Evolutionary conservation across 2,888 invertebrate species (phyloP), one percentile per base, ranked within the genome.

Genomic region (Nomada fabriciana): DNA sequence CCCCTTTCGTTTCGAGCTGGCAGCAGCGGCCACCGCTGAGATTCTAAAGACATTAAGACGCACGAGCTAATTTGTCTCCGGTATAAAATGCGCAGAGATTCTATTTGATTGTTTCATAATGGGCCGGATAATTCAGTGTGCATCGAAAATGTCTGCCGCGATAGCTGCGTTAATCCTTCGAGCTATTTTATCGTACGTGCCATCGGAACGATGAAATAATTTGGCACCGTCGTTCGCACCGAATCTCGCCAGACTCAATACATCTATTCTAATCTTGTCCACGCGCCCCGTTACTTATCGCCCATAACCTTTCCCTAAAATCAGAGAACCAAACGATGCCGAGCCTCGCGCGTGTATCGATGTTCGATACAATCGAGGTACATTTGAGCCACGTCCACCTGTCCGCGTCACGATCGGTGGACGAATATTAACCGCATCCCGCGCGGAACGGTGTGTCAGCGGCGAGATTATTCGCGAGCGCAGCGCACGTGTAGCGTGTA

Each of bases 371-470:
- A 75, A 50, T 25, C 61, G 36, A n/a, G 74, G 57, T 63, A 70
- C 80, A 61, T 53, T 52, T 65, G 52, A 25, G 23, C 61, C 74
- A 57, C 52, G 69, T 78, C 63, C 82, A 81, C 82, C 82, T 82
- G 81, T 80, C 75, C 71, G 60, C 60, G 57, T 42, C 57, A 18
- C 72, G 59, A 59, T 55, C 43, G 73, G 80, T 81, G 84, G 75
- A 75, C 77, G 78, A 78, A 65, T 82, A 73, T 89, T 83, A 86
- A 83, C 80, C 67, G 84, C 63, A 80, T 73, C 71, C 75, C 80
- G 74, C 76, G 60, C 67, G 57, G 52, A 15, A 71, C 71, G 55
- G 72, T 65, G 85, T 73, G 71, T 74, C 73, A 75, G 36, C 70
- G 55, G 63, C 68, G 67, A 82, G 82, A 79, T 83, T 83, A 82